Evolutionary conservation across 2,113 vertebrate genomes (phyloP).

Genomic region (Tyto alba): DNA sequence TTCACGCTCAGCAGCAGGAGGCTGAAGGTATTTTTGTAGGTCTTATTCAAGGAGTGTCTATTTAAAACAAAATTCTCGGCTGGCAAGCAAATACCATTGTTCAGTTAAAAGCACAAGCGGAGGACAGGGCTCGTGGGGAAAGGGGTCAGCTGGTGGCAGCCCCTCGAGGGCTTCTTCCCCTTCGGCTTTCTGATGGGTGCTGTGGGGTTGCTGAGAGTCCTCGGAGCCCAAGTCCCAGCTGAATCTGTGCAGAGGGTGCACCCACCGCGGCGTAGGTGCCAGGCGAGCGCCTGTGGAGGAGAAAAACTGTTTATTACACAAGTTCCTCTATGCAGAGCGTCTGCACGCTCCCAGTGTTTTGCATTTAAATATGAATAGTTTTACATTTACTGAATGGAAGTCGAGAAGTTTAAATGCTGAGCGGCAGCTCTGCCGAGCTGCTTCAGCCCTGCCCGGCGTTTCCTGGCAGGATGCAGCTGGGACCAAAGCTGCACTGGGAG

Average conservation of each 20-base stretch:
- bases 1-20: neutral
- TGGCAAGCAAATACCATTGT: neutral
- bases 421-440: fast-evolving
- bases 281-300: neutral
- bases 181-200: neutral
- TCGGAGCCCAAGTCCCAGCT: fast-evolving
- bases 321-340: neutral
- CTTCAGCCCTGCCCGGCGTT: fast-evolving
- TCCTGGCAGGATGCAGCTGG: neutral
- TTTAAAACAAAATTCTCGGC: neutral
- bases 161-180: neutral
- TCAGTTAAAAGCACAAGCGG: neutral
- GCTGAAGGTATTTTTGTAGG: neutral
- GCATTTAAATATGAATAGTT: neutral
- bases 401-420: fast-evolving
- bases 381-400: neutral
- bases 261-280: fast-evolving
- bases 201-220: neutral
- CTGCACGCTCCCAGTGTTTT: neutral
- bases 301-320: neutral
- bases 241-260: fast-evolving
- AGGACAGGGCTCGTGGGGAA: fast-evolving
- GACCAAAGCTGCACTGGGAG: fast-evolving
- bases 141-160: fast-evolving
- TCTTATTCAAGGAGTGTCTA: neutral